Percentiles rank a stretch among this genome's conserved stretches.
Conservation (phyloP, 1,140 invertebrate genomes). For the Lanistes nyassanus region DNA sequence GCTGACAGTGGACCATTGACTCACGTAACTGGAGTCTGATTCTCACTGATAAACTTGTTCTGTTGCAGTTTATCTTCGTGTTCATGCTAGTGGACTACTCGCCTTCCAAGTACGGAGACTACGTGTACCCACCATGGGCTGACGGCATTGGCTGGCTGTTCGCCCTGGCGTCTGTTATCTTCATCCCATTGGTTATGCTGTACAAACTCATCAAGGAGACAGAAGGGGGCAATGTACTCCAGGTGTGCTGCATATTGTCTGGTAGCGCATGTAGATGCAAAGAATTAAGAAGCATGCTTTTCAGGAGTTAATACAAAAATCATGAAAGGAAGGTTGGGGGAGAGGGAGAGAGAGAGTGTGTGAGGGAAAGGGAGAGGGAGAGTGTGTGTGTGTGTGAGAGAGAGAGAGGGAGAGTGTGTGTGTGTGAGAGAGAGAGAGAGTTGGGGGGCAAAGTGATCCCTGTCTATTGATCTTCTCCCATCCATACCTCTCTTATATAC, state of each 20-base stretch:
- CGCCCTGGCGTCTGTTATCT: slow-evolving; percentile 72
- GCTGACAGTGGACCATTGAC: too few relatives aligned
- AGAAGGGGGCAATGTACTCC: slow-evolving; percentile 26
- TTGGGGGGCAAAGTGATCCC: too few relatives aligned
- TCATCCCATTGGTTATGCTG: slow-evolving; percentile 72
- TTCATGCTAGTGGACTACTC: slow-evolving; percentile 86
- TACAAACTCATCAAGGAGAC: slow-evolving; percentile 47
- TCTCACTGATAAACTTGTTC: too few relatives aligned
- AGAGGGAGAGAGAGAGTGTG: slow-evolving; percentile 3
- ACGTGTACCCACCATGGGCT: slow-evolving; percentile 82
- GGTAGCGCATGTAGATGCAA: background rate
- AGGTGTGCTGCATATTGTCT: slow-evolving; percentile 21
- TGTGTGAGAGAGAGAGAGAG: too few relatives aligned
- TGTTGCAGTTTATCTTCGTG: slow-evolving; percentile 79
- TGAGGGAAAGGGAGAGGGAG: background rate
- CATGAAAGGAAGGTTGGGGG: background rate
- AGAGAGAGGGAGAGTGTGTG: background rate
- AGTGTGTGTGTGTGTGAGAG: background rate
- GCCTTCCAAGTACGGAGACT: slow-evolving; percentile 64
- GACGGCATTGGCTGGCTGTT: slow-evolving; percentile 81
- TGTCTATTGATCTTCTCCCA: too few relatives aligned
- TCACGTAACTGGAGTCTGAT: too few relatives aligned
- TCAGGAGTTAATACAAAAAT: background rate
- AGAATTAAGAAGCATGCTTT: background rate
- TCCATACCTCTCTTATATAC: too few relatives aligned